These are phyloP conservation scores for Tachystola acroxantha DNA, from an alignment of 2,888 invertebrate species.

Conservation along the genomic window DNA sequence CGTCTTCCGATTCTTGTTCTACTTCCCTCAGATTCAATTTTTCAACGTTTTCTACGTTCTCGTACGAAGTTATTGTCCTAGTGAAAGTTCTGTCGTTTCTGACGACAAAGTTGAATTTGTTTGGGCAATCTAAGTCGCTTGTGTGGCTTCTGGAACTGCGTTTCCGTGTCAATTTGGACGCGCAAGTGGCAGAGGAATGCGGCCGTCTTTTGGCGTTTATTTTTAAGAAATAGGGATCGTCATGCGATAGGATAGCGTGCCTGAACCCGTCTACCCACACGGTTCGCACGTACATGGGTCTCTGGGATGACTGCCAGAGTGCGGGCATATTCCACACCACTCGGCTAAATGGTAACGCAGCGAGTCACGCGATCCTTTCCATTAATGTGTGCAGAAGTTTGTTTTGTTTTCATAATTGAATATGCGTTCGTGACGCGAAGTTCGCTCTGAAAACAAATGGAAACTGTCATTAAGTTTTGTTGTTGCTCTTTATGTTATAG, in stretches of 20 bases:
- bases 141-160: slow-evolving; percentile 41
- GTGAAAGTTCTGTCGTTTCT: slow-evolving; percentile 43
- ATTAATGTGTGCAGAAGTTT: slow-evolving; percentile 34
- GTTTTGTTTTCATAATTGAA: slow-evolving; percentile 52
- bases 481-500: neutral
- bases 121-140: slow-evolving; percentile 38
- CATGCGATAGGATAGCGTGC: slow-evolving; percentile 82
- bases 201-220: slow-evolving; percentile 44
- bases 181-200: slow-evolving; percentile 48
- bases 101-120: slow-evolving; percentile 52
- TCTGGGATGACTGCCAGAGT: slow-evolving; percentile 81
- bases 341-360: slow-evolving; percentile 28
- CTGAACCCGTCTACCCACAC: slow-evolving; percentile 86
- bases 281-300: slow-evolving; percentile 79
- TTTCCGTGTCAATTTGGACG: slow-evolving; percentile 18
- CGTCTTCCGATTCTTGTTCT: slow-evolving; percentile 47
- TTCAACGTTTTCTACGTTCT: slow-evolving; percentile 49
- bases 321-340: slow-evolving; percentile 67
- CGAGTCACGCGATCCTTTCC: slow-evolving; percentile 42
- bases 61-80: slow-evolving; percentile 30
- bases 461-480: neutral
- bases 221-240: slow-evolving; percentile 74
- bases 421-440: slow-evolving; percentile 22
- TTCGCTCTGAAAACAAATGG: slow-evolving; percentile 33
- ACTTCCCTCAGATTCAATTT: slow-evolving; percentile 50